These are phyloP conservation scores for Cnemophilus loriae DNA, from an alignment of 2,113 vertebrate genomes.

Conservation along the genomic window DNA sequence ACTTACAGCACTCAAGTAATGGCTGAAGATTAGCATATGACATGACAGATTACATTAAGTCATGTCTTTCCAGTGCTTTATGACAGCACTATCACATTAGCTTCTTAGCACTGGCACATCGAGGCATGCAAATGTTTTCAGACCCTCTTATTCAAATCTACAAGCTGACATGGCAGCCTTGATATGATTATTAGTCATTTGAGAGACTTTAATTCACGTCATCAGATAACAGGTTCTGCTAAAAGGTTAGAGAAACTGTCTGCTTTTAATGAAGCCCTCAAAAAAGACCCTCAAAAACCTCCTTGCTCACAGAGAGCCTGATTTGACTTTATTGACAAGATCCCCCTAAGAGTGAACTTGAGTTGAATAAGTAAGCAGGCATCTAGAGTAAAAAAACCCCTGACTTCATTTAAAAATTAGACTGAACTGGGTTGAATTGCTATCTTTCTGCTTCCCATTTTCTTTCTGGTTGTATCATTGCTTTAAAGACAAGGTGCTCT, in stretches of 20 bases:
- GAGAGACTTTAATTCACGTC: slow-evolving; percentile 92
- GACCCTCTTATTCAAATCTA: slow-evolving; percentile 99
- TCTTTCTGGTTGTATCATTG: not conserved
- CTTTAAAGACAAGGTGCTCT: not conserved
- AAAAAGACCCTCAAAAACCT: slow-evolving; percentile 74
- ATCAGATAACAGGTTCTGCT: slow-evolving; percentile 90
- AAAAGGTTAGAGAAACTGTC: slow-evolving; percentile 89
- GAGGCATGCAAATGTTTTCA: slow-evolving; percentile 96
- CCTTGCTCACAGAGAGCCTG: slow-evolving; percentile 57
- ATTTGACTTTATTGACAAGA: slow-evolving; percentile 79
- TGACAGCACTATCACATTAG: slow-evolving; percentile 92
- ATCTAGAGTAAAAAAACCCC: slow-evolving; percentile 27
- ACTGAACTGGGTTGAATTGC: not conserved
- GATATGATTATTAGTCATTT: slow-evolving; percentile 99
- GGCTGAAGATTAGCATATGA: slow-evolving; percentile 99
- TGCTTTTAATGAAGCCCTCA: slow-evolving; percentile 87
- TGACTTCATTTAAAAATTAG: slow-evolving; percentile 42
- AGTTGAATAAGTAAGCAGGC: slow-evolving; percentile 73
- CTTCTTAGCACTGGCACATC: slow-evolving; percentile 93
- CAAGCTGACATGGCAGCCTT: slow-evolving; percentile 96
- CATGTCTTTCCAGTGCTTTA: slow-evolving; percentile 91
- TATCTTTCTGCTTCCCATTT: not conserved
- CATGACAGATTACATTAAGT: slow-evolving; percentile 99
- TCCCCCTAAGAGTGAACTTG: slow-evolving; percentile 69
- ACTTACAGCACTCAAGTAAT: slow-evolving; percentile 88